Evolutionary conservation across 2,113 vertebrate species (phyloP), one percentile per base, ranked within the genome.

Genomic region (Lathamus discolor): DNA sequence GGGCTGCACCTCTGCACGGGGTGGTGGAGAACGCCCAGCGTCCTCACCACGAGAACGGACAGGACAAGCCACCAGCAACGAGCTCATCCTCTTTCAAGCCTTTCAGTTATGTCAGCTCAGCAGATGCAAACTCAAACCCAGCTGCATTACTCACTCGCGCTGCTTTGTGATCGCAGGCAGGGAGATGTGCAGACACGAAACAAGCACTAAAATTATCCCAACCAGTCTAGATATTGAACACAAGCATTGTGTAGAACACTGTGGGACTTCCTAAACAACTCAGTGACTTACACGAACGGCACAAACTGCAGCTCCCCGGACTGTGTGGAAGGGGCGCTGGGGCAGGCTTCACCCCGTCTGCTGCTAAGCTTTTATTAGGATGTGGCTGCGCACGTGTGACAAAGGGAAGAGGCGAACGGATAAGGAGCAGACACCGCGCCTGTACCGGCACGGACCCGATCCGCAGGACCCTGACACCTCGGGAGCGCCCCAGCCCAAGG

Each of bases 341-440:
- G 37, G n/a, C n/a, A 35, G 20, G 9, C 35, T 74, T 54, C 28
- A 7, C 3, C 7, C n/a, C 33, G 0, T 4, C 10, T 14, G 8
- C 8, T 24, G 59, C 39, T 37, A 4, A 7, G 33, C 7, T 31
- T 88, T 44, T 29, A 31, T 39, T 5, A 29, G 8, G 4, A 19
- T 0, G 3, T 2, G 15, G 4, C 7, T 0, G 5, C 2, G 29
- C 11, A 27, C 0, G 0, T 2, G 1, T 33, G 9, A 37, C 39
- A 62, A 8, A 17, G 28, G 9, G 2, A 29, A 25, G 31, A 17
- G 3, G 2, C 9, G 2, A 44, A 15, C 48, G 25, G 5, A 7
- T 5, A 13, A 20, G 25, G 5, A 3, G 55, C 35, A 46, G 43
- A 59, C 1, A 3, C n/a, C 2, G 4, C 2, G 4, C 8, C 2